These are phyloP conservation scores for Aethes cnicana DNA, from an alignment of 2,888 invertebrate species.

Conservation along the genomic window DNA sequence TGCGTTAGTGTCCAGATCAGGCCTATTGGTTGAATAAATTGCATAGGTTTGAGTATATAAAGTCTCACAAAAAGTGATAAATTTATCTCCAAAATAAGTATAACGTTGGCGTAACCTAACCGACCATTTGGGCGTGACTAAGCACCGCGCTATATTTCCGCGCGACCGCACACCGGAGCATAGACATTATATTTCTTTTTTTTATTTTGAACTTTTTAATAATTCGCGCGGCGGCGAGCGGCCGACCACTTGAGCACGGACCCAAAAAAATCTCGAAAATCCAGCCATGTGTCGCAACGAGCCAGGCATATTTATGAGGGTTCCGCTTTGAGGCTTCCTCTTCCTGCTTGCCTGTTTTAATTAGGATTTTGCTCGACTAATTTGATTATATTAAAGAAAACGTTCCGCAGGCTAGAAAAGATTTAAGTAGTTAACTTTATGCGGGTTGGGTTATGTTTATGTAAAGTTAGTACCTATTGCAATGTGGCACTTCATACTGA, in stretches of 20 bases:
- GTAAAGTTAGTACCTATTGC: too few species aligned
- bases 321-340: conserved; percentile 47
- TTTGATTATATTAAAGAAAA: conserved; percentile 13
- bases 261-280: conserved; percentile 75
- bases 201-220: conserved; percentile 74
- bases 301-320: conserved; percentile 51
- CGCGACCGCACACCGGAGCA: conserved; percentile 56
- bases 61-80: too few species aligned
- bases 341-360: conserved; percentile 25
- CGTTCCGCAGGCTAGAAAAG: too few species aligned
- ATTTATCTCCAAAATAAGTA: conserved; percentile 17
- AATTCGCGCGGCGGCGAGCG: conserved; percentile 69
- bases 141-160: conserved; percentile 58
- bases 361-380: conserved; percentile 21
- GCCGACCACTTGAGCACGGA: conserved; percentile 74
- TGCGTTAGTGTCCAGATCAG: too few species aligned
- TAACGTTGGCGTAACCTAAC: conserved; percentile 18
- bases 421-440: too few species aligned
- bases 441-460: too few species aligned
- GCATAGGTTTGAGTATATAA: too few species aligned
- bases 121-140: conserved; percentile 49
- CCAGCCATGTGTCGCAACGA: conserved; percentile 69
- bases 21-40: too few species aligned
- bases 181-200: conserved; percentile 61
- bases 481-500: too few species aligned